Conservation (phyloP, 2,888 invertebrate species). For the Cinara cedri region DNA sequence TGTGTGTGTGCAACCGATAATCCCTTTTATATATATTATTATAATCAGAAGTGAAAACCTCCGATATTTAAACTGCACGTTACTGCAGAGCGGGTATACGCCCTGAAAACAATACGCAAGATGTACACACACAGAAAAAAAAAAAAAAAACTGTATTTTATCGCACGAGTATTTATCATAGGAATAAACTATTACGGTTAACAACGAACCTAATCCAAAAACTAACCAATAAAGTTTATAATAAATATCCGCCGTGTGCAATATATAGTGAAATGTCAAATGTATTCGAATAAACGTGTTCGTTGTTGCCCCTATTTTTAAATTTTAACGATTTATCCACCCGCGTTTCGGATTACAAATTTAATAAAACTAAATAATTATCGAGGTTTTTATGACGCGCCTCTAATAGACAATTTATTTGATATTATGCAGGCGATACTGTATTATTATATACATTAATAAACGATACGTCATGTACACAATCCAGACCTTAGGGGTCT, state of each 20-base stretch:
- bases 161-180: too few relatives aligned
- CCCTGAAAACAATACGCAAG: too few relatives aligned
- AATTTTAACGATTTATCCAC: background rate
- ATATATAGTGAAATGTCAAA: background rate
- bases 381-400: background rate
- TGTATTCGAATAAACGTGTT: background rate
- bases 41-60: background rate
- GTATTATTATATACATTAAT: conserved; percentile 8
- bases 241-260: too few relatives aligned
- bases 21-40: conserved; percentile 13
- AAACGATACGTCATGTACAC: too few relatives aligned
- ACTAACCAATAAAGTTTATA: too few relatives aligned
- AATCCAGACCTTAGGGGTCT: conserved; percentile 2
- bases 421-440: background rate
- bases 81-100: too few relatives aligned
- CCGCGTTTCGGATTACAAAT: background rate
- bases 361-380: conserved; percentile 6
- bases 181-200: too few relatives aligned
- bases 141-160: too few relatives aligned
- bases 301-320: background rate
- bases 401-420: background rate
- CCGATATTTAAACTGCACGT: too few relatives aligned
- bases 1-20: conserved; percentile 10
- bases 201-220: too few relatives aligned
- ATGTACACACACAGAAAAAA: too few relatives aligned